A percentile compares a stretch with the other conserved stretches of the same genome.
Evolutionary conservation across 2,888 invertebrate species (phyloP).

Genomic region (Coronaproctus castanopsis): DNA sequence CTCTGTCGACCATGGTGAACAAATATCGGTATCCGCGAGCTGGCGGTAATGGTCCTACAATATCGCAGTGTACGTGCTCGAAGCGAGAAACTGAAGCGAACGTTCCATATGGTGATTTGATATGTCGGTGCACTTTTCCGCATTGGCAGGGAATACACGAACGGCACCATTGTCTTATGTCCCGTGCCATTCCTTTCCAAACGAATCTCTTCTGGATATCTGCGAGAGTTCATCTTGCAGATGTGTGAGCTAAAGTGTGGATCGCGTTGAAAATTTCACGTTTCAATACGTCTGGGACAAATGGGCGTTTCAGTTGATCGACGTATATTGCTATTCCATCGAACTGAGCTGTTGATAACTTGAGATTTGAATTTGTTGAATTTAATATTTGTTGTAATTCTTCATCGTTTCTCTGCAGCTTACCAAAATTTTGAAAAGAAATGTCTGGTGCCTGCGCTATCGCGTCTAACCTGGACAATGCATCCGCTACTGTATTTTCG

Average conservation of each 20-base stretch:
- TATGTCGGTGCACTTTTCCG: constrained; percentile 22
- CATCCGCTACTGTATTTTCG: constrained; percentile 25
- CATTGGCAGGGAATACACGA: constrained; percentile 23
- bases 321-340: too few species aligned
- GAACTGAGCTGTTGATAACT: too few species aligned
- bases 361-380: too few species aligned
- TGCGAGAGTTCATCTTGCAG: constrained; percentile 12
- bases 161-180: constrained; percentile 21
- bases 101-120: constrained; percentile 15
- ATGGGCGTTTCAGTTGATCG: constrained; percentile 4
- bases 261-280: constrained; percentile 6
- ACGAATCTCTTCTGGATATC: constrained; percentile 19
- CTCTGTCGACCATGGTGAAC: constrained; percentile 24
- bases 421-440: too few species aligned
- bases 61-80: constrained; percentile 27
- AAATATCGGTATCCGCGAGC: constrained; percentile 23
- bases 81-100: constrained; percentile 23
- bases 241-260: constrained; percentile 10
- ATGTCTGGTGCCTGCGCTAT: background rate
- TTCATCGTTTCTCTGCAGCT: background rate
- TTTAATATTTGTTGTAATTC: background rate
- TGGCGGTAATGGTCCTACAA: constrained; percentile 26
- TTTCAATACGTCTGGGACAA: constrained; percentile 12
- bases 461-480: constrained; percentile 22
- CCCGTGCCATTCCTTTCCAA: constrained; percentile 21